phyloP scores from a whole-genome alignment of 2,113 vertebrate genomes.

The Nycticorax nycticorax region DNA sequence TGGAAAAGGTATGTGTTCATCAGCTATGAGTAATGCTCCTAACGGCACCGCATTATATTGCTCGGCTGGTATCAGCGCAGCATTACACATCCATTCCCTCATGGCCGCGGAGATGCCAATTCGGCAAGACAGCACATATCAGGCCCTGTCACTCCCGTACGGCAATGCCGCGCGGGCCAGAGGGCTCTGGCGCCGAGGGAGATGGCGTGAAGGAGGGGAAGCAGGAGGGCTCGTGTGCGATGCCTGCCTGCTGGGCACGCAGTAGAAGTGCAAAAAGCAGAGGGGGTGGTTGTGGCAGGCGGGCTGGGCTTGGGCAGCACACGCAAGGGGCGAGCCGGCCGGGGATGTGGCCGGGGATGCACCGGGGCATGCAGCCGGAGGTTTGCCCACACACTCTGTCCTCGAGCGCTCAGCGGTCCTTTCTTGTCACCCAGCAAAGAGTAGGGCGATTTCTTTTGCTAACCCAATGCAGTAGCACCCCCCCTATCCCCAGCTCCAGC shows the following conservation, averaged over 20 bases:
- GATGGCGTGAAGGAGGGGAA: neutral
- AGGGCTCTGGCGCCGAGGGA: neutral
- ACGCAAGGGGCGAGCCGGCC: fast-evolving
- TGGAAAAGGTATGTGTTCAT: constrained; percentile 80
- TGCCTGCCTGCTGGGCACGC: neutral
- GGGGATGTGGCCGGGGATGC: neutral
- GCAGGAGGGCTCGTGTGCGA: neutral
- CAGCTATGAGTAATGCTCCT: constrained; percentile 80
- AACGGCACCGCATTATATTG: constrained; percentile 58
- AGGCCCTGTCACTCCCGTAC: neutral
- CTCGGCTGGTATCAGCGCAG: constrained; percentile 67
- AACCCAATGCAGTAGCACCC: fast-evolving
- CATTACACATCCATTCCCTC: constrained; percentile 61
- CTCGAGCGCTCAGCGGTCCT: fast-evolving
- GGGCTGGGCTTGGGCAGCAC: neutral
- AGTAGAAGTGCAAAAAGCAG: neutral
- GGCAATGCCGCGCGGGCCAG: neutral
- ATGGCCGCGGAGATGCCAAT: neutral
- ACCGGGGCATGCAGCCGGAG: neutral
- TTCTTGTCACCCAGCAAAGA: neutral
- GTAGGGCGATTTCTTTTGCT: neutral
- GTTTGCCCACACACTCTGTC: fast-evolving
- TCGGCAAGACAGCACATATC: neutral
- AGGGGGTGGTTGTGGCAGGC: neutral
- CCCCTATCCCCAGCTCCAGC: neutral